These are phyloP conservation scores for Tribolium freemani DNA, from an alignment of 2,888 invertebrate species.

Conservation along the genomic window DNA sequence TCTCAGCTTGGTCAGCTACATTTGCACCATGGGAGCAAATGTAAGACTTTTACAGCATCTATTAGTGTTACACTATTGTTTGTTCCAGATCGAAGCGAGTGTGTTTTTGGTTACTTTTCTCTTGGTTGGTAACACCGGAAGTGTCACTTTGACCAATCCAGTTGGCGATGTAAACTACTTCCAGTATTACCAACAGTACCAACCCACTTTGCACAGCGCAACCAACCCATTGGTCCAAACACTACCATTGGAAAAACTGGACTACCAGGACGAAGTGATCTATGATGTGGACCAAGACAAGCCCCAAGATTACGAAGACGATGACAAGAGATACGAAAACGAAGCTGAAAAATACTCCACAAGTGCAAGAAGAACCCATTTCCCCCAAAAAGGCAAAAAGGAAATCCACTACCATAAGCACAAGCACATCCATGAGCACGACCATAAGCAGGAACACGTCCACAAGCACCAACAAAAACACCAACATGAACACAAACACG, in stretches of 20 bases:
- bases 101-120: slow-evolving; percentile 14
- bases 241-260: slow-evolving; percentile 15
- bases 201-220: slow-evolving; percentile 4
- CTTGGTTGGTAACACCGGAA: slow-evolving; percentile 17
- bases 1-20: slow-evolving; percentile 34
- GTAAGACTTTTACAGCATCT: background rate
- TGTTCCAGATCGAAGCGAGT: slow-evolving; percentile 25
- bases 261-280: background rate
- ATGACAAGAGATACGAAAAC: background rate
- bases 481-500: slow-evolving; percentile 44
- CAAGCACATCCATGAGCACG: slow-evolving; percentile 49
- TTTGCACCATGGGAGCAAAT: slow-evolving; percentile 37
- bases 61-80: background rate
- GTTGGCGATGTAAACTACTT: background rate
- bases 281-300: slow-evolving; percentile 9
- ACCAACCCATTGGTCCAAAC: slow-evolving; percentile 6
- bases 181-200: slow-evolving; percentile 7
- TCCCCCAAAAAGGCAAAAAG: slow-evolving; percentile 24
- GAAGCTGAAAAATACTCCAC: background rate
- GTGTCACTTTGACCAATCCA: background rate
- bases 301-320: slow-evolving; percentile 3
- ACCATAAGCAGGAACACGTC: slow-evolving; percentile 49
- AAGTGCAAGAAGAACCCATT: background rate
- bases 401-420: slow-evolving; percentile 52
- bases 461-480: slow-evolving; percentile 48